Evolutionary conservation across 2,888 invertebrate species (phyloP), one percentile per base, ranked within the genome.

Genomic region (Oscheius sp.): DNA sequence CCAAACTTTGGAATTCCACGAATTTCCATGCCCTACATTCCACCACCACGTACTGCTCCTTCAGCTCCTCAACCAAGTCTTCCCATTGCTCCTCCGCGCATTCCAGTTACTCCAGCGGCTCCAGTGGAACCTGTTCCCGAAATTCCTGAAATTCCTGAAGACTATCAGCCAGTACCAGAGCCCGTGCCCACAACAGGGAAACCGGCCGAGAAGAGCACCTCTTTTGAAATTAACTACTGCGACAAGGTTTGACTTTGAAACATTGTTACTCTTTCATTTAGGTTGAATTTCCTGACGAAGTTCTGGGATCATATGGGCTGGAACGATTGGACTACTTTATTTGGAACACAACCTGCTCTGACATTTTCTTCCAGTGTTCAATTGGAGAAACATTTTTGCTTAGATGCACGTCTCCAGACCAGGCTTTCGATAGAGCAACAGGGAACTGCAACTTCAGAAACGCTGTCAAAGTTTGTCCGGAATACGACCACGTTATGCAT

Each of bases 401-500:
- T n/a, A 72, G 76, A 59, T 87, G 87, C 72, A 81, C 85, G 3
- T 79, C 83, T 2, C 79, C 76, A 10, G 82, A 84, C 21, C 84
- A 88, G 74, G 86, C 87, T 2, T 88, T 86, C 74, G 88, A 88
- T 50, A 77, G 80, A 29, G 77, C 79, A 11, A 88, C 86, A 0
- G 78, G 78, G 42, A 87, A 84, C 58, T 88, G 88, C 77, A 88
- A 88, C 60, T 86, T 83, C 77, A 79, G 79, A 60, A 82, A 84
- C 59, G 84, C 85, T 29, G 83, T 87, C 4, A 82, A 82, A 63
- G 76, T 83, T 58, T 88, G 88, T 74, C 87, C 88, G 9, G 87
- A 88, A 59, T 88, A 87, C 76, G 88, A 88, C 76, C 86, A 87
- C 70, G 83, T 88, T 53, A 78, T 85, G 74, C 86, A 88, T 73